Conservation (phyloP, 2,888 invertebrate species). For the Nudaria mundana region DNA sequence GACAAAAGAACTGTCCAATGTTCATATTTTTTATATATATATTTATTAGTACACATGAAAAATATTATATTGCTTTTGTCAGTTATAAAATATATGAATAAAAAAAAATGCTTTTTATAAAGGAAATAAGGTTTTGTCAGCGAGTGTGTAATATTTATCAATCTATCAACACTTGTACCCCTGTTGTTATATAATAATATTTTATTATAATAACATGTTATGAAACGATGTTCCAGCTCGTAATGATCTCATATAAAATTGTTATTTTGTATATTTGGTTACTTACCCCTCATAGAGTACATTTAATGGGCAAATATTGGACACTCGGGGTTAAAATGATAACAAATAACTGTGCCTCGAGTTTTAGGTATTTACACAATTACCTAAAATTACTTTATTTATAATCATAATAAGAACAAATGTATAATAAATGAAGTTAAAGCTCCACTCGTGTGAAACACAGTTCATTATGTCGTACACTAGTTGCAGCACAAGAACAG, state of each 20-base stretch:
- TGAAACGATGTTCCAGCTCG: constrained; percentile 31
- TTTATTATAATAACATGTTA: constrained; percentile 34
- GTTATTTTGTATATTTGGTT: constrained; percentile 34
- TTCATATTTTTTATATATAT: constrained; percentile 38
- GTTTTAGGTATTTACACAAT: constrained; percentile 66
- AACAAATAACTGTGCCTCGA: constrained; percentile 47
- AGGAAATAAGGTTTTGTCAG: constrained; percentile 25
- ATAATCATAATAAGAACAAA: constrained; percentile 28
- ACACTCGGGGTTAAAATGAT: constrained; percentile 51
- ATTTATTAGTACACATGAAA: constrained; percentile 37
- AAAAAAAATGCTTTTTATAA: constrained; percentile 35
- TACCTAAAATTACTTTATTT: constrained; percentile 50
- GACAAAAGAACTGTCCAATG: constrained; percentile 45
- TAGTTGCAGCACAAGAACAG: constrained; percentile 59
- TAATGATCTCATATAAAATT: constrained; percentile 46
- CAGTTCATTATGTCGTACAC: constrained; percentile 48
- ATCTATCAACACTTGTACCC: constrained; percentile 32
- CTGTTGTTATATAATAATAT: no score
- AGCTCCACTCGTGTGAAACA: constrained; percentile 63
- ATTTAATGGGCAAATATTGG: constrained; percentile 44
- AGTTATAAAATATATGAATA: constrained; percentile 37
- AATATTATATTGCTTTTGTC: constrained; percentile 43
- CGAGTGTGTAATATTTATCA: constrained; percentile 25
- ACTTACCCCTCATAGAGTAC: constrained; percentile 46
- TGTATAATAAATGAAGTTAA: constrained; percentile 41